Percentiles rank a stretch among this genome's conserved stretches.
Evolutionary conservation across 1,140 invertebrate species (phyloP).

Genomic region (Drosophila athabasca): DNA sequence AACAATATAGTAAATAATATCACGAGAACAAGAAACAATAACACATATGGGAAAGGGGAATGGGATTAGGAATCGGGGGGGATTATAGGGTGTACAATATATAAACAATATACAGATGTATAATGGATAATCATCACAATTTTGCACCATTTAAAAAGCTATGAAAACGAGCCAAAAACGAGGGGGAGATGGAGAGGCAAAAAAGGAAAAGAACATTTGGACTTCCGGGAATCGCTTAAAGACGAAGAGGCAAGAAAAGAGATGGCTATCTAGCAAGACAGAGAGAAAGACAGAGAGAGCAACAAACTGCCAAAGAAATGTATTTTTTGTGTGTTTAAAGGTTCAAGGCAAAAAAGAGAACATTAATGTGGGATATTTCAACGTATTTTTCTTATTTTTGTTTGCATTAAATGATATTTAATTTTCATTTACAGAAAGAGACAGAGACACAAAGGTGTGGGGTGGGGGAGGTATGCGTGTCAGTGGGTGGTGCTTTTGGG

Average conservation of each 20-base stretch:
- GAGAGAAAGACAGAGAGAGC: constrained; percentile 3
- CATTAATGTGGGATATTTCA: background rate
- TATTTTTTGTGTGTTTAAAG: constrained; percentile 15
- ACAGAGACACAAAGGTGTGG: background rate
- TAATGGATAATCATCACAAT: constrained; percentile 32
- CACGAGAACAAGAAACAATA: constrained; percentile 9
- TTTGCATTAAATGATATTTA: constrained; percentile 54
- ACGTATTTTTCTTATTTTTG: constrained; percentile 22
- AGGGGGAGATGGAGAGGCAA: background rate
- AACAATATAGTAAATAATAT: too few relatives aligned
- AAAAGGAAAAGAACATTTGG: constrained; percentile 34
- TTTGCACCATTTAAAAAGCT: constrained; percentile 58
- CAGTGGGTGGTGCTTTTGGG: background rate
- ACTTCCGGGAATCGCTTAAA: constrained; percentile 54
- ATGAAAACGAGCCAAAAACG: constrained; percentile 44
- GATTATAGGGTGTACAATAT: too few relatives aligned
- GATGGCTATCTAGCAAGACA: background rate
- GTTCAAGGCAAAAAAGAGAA: constrained; percentile 49
- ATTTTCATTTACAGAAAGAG: constrained; percentile 36
- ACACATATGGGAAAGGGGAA: constrained; percentile 13
- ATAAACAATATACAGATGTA: constrained; percentile 19
- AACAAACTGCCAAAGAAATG: constrained; percentile 24
- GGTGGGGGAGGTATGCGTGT: background rate
- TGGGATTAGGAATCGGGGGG: too few relatives aligned
- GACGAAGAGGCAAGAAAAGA: constrained; percentile 10